Conservation (phyloP, 2,888 invertebrate species). For the Epirrhoe tristata region DNA sequence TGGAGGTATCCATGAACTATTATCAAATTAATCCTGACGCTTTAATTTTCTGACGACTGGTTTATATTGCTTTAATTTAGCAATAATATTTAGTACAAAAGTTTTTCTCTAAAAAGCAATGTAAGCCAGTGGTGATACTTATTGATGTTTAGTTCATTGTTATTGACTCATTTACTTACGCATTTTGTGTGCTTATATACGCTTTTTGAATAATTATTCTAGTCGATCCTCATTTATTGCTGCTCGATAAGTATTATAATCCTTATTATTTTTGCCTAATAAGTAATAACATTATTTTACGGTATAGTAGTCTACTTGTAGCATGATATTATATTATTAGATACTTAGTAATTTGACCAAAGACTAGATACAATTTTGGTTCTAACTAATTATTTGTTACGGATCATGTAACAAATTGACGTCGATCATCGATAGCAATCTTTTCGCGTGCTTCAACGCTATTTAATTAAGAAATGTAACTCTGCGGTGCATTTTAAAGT, state of each 20-base stretch:
- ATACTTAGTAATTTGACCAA: constrained; percentile 8
- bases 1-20: constrained; percentile 56
- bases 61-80: constrained; percentile 52
- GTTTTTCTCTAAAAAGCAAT: constrained; percentile 45
- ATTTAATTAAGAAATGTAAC: constrained; percentile 32
- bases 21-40: constrained; percentile 27
- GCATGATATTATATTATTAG: constrained; percentile 34
- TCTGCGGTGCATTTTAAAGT: constrained; percentile 49
- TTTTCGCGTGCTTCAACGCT: constrained; percentile 31
- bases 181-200: constrained; percentile 65
- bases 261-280: constrained; percentile 27
- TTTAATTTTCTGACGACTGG: constrained; percentile 46
- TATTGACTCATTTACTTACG: constrained; percentile 52
- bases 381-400: constrained; percentile 3
- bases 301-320: constrained; percentile 41
- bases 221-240: constrained; percentile 52
- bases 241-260: constrained; percentile 41
- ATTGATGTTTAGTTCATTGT: constrained; percentile 50
- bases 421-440: constrained; percentile 32
- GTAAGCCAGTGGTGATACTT: constrained; percentile 59
- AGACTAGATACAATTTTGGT: constrained; percentile 6
- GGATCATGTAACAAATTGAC: constrained; percentile 25
- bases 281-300: constrained; percentile 32
- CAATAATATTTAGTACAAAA: constrained; percentile 55
- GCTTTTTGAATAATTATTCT: constrained; percentile 60